A percentile compares a stretch with the other conserved stretches of the same genome.
Evolutionary conservation across 2,888 invertebrate genomes (phyloP).

Genomic region (Cacoxenus indagator): DNA sequence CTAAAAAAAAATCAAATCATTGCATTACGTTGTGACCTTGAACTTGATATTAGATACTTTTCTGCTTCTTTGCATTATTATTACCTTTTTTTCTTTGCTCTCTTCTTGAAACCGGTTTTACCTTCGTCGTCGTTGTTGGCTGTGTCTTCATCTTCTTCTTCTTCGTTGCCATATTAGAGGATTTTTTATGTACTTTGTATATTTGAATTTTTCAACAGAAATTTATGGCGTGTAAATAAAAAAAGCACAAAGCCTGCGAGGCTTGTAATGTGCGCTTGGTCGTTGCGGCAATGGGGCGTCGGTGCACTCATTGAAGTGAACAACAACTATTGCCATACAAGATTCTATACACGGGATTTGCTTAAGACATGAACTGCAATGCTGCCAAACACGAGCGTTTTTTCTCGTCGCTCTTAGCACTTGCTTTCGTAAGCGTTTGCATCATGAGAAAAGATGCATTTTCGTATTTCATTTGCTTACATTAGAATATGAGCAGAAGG

Average conservation of each 20-base stretch:
- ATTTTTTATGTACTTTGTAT: conserved; percentile 13
- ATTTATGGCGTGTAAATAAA: conserved; percentile 17
- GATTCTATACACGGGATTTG: not conserved
- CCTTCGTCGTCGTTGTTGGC: not conserved
- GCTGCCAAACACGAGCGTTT: no score
- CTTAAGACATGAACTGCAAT: no score
- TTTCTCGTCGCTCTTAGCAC: no score
- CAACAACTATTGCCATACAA: not conserved
- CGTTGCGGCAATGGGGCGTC: no score
- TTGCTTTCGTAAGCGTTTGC: no score
- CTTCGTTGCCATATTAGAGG: conserved; percentile 5
- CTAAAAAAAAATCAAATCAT: conserved; percentile 9
- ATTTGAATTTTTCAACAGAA: conserved; percentile 17
- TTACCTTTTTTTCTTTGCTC: conserved; percentile 19
- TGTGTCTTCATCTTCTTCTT: not conserved
- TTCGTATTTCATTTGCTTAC: no score
- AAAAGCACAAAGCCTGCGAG: not conserved
- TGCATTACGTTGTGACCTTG: conserved; percentile 51
- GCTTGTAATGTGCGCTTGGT: no score
- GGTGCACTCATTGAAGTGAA: not conserved
- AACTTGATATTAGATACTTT: conserved; percentile 66
- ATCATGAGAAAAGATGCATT: no score
- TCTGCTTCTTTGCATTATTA: not conserved
- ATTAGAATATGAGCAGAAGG: no score
- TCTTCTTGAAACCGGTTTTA: conserved; percentile 46